Evolutionary conservation across 2,888 invertebrate species (phyloP).

Genomic region (Lepidonotus clava): DNA sequence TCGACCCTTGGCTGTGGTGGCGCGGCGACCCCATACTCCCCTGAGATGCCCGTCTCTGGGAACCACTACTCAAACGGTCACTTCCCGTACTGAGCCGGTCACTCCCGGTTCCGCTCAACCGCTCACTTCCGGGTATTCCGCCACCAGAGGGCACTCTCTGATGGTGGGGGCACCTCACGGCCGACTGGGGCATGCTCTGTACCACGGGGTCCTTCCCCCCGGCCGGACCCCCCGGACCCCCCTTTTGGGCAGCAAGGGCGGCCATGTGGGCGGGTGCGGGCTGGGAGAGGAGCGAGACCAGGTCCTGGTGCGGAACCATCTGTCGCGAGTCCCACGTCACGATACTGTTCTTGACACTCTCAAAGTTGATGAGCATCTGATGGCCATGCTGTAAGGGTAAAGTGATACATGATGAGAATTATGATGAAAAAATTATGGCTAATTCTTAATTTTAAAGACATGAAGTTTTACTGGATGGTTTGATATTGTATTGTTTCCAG

Average conservation of each 20-base stretch:
- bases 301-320: conserved; percentile 55
- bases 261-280: conserved; percentile 49
- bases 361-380: conserved; percentile 59
- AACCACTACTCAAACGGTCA: neutral
- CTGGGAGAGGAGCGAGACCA: conserved; percentile 54
- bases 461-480: too few relatives aligned
- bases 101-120: neutral
- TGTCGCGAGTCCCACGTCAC: conserved; percentile 57
- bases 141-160: conserved; percentile 12
- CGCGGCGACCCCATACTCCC: conserved; percentile 28
- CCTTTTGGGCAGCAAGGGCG: neutral
- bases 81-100: too few relatives aligned
- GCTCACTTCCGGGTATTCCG: neutral
- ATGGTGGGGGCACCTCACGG: conserved; percentile 15
- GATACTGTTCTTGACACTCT: conserved; percentile 53
- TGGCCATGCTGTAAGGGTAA: conserved; percentile 60
- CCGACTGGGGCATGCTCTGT: neutral
- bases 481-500: too few relatives aligned
- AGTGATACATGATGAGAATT: neutral
- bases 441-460: too few relatives aligned
- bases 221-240: neutral
- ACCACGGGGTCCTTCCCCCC: conserved; percentile 21
- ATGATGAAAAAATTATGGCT: too few relatives aligned
- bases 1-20: neutral
- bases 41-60: neutral